Percentiles rank a stretch among this genome's conserved stretches.
These are phyloP conservation scores for Anneissia japonica DNA, from an alignment of 35 echinoderm and acorn worm species.

Conservation along the genomic window DNA sequence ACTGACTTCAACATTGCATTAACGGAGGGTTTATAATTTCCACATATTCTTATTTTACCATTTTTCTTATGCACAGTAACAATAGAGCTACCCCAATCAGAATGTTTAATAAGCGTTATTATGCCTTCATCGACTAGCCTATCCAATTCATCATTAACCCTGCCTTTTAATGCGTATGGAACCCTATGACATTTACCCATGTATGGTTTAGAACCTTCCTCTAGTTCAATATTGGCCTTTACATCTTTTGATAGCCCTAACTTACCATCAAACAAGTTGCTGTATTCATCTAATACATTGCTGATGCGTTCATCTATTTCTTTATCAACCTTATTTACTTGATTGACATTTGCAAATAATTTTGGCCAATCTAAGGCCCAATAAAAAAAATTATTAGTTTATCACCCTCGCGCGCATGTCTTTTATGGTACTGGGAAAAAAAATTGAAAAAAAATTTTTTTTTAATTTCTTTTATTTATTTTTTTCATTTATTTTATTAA, in stretches of 20 bases:
- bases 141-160: slow-evolving; percentile 22
- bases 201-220: slow-evolving; percentile 1
- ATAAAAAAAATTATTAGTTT: too few relatives aligned
- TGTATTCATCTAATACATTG: slow-evolving; percentile 10
- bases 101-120: slow-evolving; percentile 4
- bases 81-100: not conserved
- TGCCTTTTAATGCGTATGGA: slow-evolving; percentile 28
- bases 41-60: slow-evolving; percentile 10
- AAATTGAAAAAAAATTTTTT: too few relatives aligned
- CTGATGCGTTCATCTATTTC: not conserved
- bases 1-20: slow-evolving; percentile 15
- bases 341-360: slow-evolving; percentile 10
- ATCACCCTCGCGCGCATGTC: too few relatives aligned
- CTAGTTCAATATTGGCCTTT: slow-evolving; percentile 26
- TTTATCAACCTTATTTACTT: not conserved
- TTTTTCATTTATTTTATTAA: too few relatives aligned
- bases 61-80: slow-evolving; percentile 21
- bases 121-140: slow-evolving; percentile 1
- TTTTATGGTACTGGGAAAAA: too few relatives aligned
- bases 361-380: slow-evolving; percentile 20
- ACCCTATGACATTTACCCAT: slow-evolving; percentile 20
- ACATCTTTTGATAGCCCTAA: slow-evolving; percentile 22
- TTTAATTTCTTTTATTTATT: too few relatives aligned
- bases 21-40: slow-evolving; percentile 15
- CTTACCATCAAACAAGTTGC: slow-evolving; percentile 22